Evolutionary conservation across 2,797 vertebrate genomes (phyloP).

Genomic region (Rhodeus uyekii): DNA sequence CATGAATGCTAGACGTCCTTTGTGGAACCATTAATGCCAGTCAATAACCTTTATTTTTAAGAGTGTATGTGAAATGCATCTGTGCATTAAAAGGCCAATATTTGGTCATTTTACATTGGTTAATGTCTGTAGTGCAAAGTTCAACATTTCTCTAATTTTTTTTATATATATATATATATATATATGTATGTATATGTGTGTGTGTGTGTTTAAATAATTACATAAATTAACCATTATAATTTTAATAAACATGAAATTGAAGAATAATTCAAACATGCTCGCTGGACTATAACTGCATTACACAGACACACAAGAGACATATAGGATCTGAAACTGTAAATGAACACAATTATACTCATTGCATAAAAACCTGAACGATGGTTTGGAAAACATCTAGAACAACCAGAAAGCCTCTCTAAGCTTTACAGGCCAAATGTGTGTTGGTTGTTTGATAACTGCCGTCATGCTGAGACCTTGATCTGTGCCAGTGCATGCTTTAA

Average conservation of each 20-base stretch:
- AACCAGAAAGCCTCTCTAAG: neutral
- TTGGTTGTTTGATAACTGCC: conserved; percentile 29
- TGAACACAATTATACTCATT: neutral
- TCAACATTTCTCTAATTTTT: no score
- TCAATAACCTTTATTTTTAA: neutral
- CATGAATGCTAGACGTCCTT: neutral
- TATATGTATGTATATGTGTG: no score
- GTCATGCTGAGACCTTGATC: conserved; percentile 36
- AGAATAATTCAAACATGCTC: no score
- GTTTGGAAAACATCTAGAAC: neutral
- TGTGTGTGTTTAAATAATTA: no score
- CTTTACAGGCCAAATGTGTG: neutral
- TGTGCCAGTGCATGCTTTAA: conserved; percentile 42
- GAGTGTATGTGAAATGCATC: neutral
- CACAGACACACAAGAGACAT: neutral
- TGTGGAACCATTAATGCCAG: neutral
- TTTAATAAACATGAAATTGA: no score
- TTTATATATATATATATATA: no score
- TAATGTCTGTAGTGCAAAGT: no score
- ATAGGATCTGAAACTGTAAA: neutral
- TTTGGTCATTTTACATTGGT: neutral
- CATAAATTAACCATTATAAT: no score
- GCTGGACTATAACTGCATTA: neutral
- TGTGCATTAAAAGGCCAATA: neutral
- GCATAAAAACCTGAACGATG: neutral